Base-by-base conservation (phyloP, 2,888 invertebrate genomes). In the Eupithecia subumbrata region DNA sequence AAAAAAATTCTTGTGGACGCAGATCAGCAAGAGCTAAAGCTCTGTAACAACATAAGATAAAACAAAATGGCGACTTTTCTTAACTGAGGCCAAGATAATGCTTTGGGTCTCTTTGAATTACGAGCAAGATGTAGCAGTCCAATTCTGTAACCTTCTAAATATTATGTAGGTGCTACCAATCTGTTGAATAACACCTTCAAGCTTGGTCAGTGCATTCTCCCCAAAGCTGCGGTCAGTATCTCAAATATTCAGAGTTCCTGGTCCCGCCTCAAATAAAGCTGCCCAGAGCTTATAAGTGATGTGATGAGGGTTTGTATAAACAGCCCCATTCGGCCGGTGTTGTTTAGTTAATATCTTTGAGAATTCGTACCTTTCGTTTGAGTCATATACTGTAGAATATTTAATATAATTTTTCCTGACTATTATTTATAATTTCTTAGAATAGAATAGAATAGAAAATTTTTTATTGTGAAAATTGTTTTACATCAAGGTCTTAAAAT, bases 231-330 rank as follows among this genome's bases (percentile, higher is more conserved):
- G 66, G 66, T 67, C 12, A 40, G 66, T 37, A 60, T 34, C 40
- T 37, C n/a, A 37, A 37, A 67, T 40, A 67, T 67, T 40, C 66
- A 67, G 40, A 67, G 40, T n/a, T 40, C 34, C 37, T 22, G 12
- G 60, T 34, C 34, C 34, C 34, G 5, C 43, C 68, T 40, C 43
- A 68, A 43, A 68, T 43, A 68, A 68, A 68, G 43, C 68, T 72
- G 30, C 22, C 22, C 4, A 73, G 76, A 71, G 73, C 76, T 76
- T 76, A 69, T 74, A 56, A 70, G 69, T 72, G 74, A 74, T 74
- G 69, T 72, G 74, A 74, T 74, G 72, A 69, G 76, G 74, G 74
- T 73, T 75, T 69, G 68, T 18, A 14, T 69, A 66, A 69, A 60
- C 69, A 72, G 16, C 60, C 63, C 48, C 12, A 52, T 67, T 67